phyloP scores from a whole-genome alignment of 1,140 invertebrate species.

The Brachionus manjavacas region DNA sequence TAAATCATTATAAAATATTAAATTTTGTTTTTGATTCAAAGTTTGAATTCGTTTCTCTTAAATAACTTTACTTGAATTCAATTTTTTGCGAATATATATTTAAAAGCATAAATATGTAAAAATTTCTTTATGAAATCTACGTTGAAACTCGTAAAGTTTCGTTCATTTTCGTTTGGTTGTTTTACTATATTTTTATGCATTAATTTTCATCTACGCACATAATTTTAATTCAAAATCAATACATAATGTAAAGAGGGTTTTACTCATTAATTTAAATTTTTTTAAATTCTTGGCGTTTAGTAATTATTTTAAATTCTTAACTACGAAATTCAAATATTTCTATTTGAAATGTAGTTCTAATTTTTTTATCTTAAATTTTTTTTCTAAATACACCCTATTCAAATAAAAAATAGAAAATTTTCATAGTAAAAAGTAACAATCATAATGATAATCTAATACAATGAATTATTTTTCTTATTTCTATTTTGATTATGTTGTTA shows the following conservation, averaged over 20 bases:
- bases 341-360: background rate
- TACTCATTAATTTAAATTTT: background rate
- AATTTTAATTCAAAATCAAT: constrained; percentile 4
- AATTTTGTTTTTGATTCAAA: background rate
- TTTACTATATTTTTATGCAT: background rate
- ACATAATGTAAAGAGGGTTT: background rate
- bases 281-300: background rate
- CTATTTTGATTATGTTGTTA: background rate
- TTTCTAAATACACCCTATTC: background rate
- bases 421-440: too few relatives aligned
- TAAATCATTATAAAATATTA: background rate
- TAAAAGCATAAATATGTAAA: background rate
- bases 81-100: constrained; percentile 26
- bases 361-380: background rate
- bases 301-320: background rate
- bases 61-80: background rate
- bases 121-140: background rate
- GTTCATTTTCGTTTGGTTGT: background rate
- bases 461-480: background rate
- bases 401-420: background rate
- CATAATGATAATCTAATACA: too few relatives aligned
- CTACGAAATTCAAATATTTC: background rate
- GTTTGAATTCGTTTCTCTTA: too few relatives aligned
- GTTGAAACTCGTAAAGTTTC: constrained; percentile 17
- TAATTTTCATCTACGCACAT: background rate